phyloP scores from a whole-genome alignment of 2,113 vertebrate genomes.

The Halichoerus grypus region DNA sequence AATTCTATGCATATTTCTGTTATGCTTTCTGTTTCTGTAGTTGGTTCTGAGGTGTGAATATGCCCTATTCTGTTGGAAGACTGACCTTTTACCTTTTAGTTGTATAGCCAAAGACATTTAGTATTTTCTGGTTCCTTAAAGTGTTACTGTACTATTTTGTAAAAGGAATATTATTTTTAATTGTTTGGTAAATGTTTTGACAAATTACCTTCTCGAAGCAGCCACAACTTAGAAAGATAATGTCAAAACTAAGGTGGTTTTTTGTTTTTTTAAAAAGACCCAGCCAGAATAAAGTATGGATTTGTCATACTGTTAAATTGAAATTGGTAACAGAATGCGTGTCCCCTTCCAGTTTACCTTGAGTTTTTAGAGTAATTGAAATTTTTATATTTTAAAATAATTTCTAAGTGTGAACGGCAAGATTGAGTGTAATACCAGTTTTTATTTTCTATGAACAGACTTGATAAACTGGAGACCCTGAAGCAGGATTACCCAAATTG shows the following conservation, averaged over 20 bases:
- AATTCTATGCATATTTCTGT: conserved; percentile 77
- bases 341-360: conserved; percentile 61
- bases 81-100: conserved; percentile 82
- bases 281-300: conserved; percentile 64
- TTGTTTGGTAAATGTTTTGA: conserved; percentile 80
- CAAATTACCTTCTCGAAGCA: conserved; percentile 68
- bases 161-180: conserved; percentile 79
- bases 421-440: conserved; percentile 71
- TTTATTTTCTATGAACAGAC: conserved; percentile 78
- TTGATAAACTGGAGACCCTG: conserved; percentile 77
- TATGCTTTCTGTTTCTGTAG: conserved; percentile 58
- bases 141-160: conserved; percentile 78
- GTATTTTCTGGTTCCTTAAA: conserved; percentile 75
- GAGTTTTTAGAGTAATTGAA: conserved; percentile 77
- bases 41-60: conserved; percentile 66
- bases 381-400: conserved; percentile 81
- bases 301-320: conserved; percentile 70
- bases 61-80: conserved; percentile 70
- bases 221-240: conserved; percentile 73
- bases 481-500: conserved; percentile 68
- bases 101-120: conserved; percentile 84
- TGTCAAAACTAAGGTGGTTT: conserved; percentile 64
- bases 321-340: conserved; percentile 69
- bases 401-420: conserved; percentile 74
- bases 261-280: conserved; percentile 63